These are phyloP conservation scores for Crotalus helleri DNA, from an alignment of 2,113 vertebrate genomes.

Conservation along the genomic window DNA sequence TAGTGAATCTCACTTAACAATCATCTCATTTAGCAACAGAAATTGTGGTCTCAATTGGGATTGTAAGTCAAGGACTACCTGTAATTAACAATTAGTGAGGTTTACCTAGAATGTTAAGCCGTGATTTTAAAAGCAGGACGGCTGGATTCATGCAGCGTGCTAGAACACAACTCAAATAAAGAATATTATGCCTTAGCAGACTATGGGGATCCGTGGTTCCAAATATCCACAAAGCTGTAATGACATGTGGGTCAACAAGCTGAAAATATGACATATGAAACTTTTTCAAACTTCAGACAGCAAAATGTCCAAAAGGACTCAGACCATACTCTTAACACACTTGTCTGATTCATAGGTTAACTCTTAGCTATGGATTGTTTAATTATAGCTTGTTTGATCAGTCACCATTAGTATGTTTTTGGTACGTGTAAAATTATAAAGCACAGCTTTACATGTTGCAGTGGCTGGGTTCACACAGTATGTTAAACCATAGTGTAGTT, in stretches of 20 bases:
- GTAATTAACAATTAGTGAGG: not conserved
- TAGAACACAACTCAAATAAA: not conserved
- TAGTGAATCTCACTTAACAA: not conserved
- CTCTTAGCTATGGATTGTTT: not conserved
- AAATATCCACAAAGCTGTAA: not conserved
- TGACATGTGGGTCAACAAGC: not conserved
- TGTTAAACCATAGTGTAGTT: not conserved
- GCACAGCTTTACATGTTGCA: not conserved
- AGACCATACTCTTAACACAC: not conserved
- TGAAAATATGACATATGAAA: not conserved
- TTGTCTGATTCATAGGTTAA: not conserved
- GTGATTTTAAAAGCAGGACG: not conserved
- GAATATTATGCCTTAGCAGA: not conserved
- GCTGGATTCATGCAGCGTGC: not conserved
- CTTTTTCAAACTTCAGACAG: not conserved
- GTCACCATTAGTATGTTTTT: not conserved
- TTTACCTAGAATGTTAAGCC: not conserved
- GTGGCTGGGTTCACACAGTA: not conserved
- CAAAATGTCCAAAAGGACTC: not conserved
- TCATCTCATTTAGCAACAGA: not conserved
- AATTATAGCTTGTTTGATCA: not conserved
- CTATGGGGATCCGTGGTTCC: not conserved
- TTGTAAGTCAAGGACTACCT: not conserved
- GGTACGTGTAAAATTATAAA: not conserved
- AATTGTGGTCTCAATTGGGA: not conserved